A percentile compares a stretch with the other conserved stretches of the same genome.
These are phyloP conservation scores for Lithophane socia DNA, from an alignment of 2,888 invertebrate genomes.

Conservation along the genomic window DNA sequence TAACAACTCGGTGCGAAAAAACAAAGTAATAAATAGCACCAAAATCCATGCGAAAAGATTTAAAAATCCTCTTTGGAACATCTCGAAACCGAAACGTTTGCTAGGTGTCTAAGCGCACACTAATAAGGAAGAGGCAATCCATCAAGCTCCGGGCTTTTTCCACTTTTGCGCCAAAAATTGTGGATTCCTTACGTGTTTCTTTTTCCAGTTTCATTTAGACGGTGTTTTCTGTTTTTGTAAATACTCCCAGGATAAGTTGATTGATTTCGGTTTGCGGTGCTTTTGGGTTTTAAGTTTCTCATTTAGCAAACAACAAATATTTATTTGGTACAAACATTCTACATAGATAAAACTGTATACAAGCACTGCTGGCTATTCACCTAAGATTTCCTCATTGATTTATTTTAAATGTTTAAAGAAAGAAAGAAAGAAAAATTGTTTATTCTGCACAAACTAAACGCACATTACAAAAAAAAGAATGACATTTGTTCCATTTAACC, in stretches of 20 bases:
- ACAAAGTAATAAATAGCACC: constrained; percentile 5
- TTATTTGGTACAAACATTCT: not conserved
- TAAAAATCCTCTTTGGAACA: constrained; percentile 50
- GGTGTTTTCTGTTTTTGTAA: constrained; percentile 62
- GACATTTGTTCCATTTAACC: constrained; percentile 11
- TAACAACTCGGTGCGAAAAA: not conserved
- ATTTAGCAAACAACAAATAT: constrained; percentile 1
- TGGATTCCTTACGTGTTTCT: constrained; percentile 72
- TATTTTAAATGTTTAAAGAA: no score
- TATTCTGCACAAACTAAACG: no score
- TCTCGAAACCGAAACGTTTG: constrained; percentile 55
- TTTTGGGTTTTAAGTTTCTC: constrained; percentile 17
- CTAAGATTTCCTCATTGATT: not conserved
- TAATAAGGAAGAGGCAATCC: constrained; percentile 78
- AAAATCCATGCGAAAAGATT: constrained; percentile 51
- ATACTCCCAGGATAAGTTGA: constrained; percentile 52
- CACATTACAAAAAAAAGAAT: no score
- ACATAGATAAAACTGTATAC: not conserved
- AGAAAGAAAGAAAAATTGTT: no score
- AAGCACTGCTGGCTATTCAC: not conserved
- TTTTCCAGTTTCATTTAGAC: constrained; percentile 64
- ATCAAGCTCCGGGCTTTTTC: constrained; percentile 74
- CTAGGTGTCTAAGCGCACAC: constrained; percentile 65
- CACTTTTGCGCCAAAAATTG: constrained; percentile 70
- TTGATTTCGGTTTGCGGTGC: constrained; percentile 59